These are phyloP conservation scores for Drosophila atripex DNA, from an alignment of 2,888 invertebrate species.

Conservation along the genomic window DNA sequence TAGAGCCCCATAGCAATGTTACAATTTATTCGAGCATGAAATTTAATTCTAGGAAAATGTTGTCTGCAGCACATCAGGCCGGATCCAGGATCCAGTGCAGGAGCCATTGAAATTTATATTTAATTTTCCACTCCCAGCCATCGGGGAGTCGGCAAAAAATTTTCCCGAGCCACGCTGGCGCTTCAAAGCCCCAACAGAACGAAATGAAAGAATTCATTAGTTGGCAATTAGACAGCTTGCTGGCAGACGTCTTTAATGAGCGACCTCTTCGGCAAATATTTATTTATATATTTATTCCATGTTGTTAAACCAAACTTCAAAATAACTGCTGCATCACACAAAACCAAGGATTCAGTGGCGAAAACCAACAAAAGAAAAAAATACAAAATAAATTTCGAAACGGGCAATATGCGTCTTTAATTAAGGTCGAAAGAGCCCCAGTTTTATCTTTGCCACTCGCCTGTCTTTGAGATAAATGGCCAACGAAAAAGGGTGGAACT, in stretches of 20 bases:
- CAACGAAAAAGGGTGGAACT: slow-evolving; percentile 17
- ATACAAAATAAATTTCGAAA: slow-evolving; percentile 41
- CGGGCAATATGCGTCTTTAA: slow-evolving; percentile 74
- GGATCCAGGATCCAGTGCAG: neutral
- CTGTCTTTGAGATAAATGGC: slow-evolving; percentile 70
- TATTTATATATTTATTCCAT: slow-evolving; percentile 30
- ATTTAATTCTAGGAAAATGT: slow-evolving; percentile 20
- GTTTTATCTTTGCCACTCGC: slow-evolving; percentile 24
- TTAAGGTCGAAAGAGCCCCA: slow-evolving; percentile 67
- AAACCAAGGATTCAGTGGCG: neutral
- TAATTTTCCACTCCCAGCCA: slow-evolving; percentile 1
- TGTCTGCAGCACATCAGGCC: neutral
- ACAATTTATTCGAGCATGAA: slow-evolving; percentile 11
- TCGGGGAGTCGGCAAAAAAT: slow-evolving; percentile 10
- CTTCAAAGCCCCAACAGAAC: slow-evolving; percentile 6
- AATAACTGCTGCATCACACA: neutral
- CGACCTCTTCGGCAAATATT: slow-evolving; percentile 25
- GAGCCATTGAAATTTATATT: slow-evolving; percentile 1
- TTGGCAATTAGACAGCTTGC: slow-evolving; percentile 36
- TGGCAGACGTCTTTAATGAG: slow-evolving; percentile 34
- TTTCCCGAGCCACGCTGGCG: slow-evolving; percentile 11
- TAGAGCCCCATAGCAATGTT: slow-evolving; percentile 1
- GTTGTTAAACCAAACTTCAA: slow-evolving; percentile 9
- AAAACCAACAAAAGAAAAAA: slow-evolving; percentile 2
- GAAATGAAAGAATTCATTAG: slow-evolving; percentile 25